Evolutionary conservation across 2,888 invertebrate genomes (phyloP), one percentile per base, ranked within the genome.

Genomic region (Acanthosepion lycidas): DNA sequence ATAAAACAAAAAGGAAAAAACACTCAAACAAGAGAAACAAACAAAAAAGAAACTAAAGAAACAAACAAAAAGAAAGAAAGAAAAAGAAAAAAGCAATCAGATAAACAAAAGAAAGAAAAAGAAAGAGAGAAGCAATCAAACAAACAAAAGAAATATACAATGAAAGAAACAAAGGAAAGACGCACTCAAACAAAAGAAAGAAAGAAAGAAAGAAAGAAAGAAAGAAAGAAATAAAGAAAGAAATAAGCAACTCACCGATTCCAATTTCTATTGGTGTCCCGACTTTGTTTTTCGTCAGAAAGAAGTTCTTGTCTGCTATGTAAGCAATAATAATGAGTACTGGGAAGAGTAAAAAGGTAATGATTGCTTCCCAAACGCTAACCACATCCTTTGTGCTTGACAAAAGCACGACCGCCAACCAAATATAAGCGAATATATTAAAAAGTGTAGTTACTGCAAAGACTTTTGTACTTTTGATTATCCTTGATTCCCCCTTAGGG

Each of bases 331-430:
- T 95, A 91, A 98, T 98, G 33, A 98, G 97, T 6, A 98, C 95
- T 0, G 98, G 98, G 96, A 98, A 98, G 95, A 98, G 97, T 28
- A 98, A 95, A 94, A 98, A 97, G 1, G 98, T 98, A 59, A 98
- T 96, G 3, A 98, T 96, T 0, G 98, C 98, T 96, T 98, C 98
- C 98, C 98, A 98, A 20, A 98, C 95, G 42, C 98, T 98, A 78
- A 98, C 96, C 23, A 95, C 96, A 94, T 96, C 96, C 28, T 98
- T 97, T 0, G 98, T 96, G 55, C 97, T 97, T 33, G 96, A 96
- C 64, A 97, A 96, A 64, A 98, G 97, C 94, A 98, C 97, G 78
- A 98, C 95, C 59, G 98, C 96, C 92, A 98, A 97, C 98, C 98
- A 98, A 91, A 98, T 96, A 97, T 98, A 98, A 23, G 98, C 98